Evolutionary conservation across 1,140 invertebrate genomes (phyloP).

Genomic region (Palaemon carinicauda): DNA sequence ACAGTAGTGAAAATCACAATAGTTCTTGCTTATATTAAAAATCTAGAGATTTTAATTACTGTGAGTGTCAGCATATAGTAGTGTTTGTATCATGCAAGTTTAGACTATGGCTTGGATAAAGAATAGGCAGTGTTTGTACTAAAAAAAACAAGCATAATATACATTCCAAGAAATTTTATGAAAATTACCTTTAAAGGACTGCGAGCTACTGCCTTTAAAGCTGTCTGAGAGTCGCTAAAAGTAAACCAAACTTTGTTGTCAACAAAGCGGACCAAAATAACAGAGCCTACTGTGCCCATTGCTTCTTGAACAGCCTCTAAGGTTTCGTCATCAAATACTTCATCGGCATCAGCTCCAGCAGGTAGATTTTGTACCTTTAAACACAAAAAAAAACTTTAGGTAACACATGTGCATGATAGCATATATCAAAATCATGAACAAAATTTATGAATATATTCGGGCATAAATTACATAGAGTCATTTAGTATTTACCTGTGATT

Average conservation of each 20-base stretch:
- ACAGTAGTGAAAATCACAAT: too few species aligned
- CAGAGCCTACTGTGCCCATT: slow-evolving; percentile 80
- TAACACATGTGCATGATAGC: neutral
- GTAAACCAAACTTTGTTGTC: slow-evolving; percentile 88
- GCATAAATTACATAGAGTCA: too few species aligned
- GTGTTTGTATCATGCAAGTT: too few species aligned
- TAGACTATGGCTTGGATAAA: too few species aligned
- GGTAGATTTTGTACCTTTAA: slow-evolving; percentile 29
- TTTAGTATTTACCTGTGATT: too few species aligned
- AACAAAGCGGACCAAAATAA: slow-evolving; percentile 90
- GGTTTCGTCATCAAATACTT: slow-evolving; percentile 75
- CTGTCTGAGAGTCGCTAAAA: slow-evolving; percentile 84
- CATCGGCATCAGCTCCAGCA: slow-evolving; percentile 61
- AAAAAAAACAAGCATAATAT: neutral
- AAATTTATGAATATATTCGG: too few species aligned
- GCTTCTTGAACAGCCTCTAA: slow-evolving; percentile 78
- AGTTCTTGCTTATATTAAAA: too few species aligned
- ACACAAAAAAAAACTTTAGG: neutral
- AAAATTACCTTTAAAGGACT: slow-evolving; percentile 64
- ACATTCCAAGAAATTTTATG: neutral
- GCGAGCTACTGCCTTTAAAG: slow-evolving; percentile 76
- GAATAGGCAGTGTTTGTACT: too few species aligned
- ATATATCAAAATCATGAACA: too few species aligned
- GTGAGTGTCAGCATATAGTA: too few species aligned
- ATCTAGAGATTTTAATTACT: too few species aligned